Percentiles rank a stretch among this genome's conserved stretches.
Conservation (phyloP, 2,113 vertebrate genomes). For the Verasper variegatus region DNA sequence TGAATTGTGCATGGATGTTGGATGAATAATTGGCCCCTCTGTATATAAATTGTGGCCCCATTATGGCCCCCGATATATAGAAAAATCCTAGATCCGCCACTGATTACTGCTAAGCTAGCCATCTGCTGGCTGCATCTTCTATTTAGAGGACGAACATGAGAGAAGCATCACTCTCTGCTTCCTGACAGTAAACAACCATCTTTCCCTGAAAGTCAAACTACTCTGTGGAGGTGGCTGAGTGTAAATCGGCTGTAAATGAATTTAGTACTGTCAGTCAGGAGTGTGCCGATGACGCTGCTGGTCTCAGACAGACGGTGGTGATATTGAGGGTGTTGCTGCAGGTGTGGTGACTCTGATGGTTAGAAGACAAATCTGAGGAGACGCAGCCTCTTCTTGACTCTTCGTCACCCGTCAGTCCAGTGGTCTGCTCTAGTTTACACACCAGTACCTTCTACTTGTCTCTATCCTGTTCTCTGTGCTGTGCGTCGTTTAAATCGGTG, state of each 20-base stretch:
- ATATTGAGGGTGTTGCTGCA: too few relatives aligned
- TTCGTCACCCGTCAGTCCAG: slow-evolving; percentile 38
- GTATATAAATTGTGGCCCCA: too few relatives aligned
- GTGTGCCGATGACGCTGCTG: slow-evolving; percentile 15
- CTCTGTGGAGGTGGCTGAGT: neutral
- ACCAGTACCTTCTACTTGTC: slow-evolving; percentile 30
- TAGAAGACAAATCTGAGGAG: slow-evolving; percentile 2
- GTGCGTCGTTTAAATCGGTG: slow-evolving; percentile 37
- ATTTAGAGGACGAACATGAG: neutral
- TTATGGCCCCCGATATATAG: too few relatives aligned
- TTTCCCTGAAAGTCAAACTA: neutral
- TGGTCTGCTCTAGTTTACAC: slow-evolving; percentile 79
- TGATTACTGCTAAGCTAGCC: neutral
- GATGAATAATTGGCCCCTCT: too few relatives aligned
- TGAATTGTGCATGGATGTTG: too few relatives aligned
- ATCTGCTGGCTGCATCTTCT: neutral
- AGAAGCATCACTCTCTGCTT: too few relatives aligned
- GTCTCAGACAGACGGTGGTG: neutral
- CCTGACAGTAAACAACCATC: neutral
- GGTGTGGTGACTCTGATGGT: too few relatives aligned
- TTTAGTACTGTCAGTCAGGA: slow-evolving; percentile 12
- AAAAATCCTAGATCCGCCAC: too few relatives aligned
- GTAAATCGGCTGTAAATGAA: slow-evolving; percentile 14
- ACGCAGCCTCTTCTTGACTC: slow-evolving; percentile 24
- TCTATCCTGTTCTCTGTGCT: slow-evolving; percentile 40